Evolutionary conservation across 2,888 invertebrate species (phyloP), one percentile per base, ranked within the genome.

Genomic region (Pheosia gnoma): DNA sequence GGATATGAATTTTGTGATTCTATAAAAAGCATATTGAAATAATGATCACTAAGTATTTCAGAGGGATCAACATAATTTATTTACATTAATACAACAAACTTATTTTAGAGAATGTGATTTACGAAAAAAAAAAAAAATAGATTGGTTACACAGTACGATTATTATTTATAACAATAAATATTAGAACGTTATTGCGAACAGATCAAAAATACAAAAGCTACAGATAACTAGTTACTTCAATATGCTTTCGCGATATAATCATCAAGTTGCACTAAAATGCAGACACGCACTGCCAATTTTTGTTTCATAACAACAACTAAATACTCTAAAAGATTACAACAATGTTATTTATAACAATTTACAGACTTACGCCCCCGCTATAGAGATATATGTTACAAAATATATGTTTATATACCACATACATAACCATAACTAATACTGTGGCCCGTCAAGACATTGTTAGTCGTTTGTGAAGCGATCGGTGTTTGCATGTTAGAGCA

Each of bases 401-500:
- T 86, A 89, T 87, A 85, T 77, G 75, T 85, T 87, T 86, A 90
- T 86, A 86, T 80, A 92, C 93, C 92, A 91, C 92, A 93, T 92
- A 92, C 93, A 88, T 88, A 84, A 93, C 93, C 92, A 88, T 86
- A 84, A 86, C 88, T 89, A 89, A 88, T 89, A 88, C 86, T 88
- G 87, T 90, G 89, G 88, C 89, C 93, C 91, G 82, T 81, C 88
- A 90, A 92, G 89, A 91, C 89, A 87, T 80, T 92, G 94, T 94
- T 94, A 94, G 94, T 94, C 88, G 89, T 86, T 84, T 88, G 93
- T 90, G 89, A 93, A 94, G 94, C 94, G 94, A 94, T 94, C 82
- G 90, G 94, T 94, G 94, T 94, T 94, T 94, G 94, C 94, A 94
- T 94, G 94, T 94, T 94, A 94, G 94, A 88, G 93, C 94, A 94